Conservation (phyloP, 2,113 vertebrate species). For the Girardinichthys multiradiatus region DNA sequence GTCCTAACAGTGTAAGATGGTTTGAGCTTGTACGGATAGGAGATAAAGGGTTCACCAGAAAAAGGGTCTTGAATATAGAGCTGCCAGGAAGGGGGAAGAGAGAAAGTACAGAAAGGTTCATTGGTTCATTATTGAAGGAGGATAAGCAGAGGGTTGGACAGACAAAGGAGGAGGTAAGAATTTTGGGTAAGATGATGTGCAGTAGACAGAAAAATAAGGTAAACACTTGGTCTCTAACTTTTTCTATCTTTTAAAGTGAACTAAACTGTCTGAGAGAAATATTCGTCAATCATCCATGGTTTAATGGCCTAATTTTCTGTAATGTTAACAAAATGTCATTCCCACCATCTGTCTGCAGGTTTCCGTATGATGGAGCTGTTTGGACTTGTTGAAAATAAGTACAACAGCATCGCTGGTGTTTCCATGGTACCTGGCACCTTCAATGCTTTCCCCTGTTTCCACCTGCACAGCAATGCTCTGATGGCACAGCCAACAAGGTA, state of each 20-base stretch:
- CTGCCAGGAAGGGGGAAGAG: neutral
- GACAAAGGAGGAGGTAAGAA: neutral
- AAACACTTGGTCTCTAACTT: neutral
- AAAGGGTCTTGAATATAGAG: neutral
- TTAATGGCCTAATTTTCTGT: neutral
- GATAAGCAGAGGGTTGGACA: neutral
- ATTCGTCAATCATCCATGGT: neutral
- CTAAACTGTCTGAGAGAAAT: neutral
- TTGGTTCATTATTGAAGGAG: neutral
- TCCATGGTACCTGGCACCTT: constrained; percentile 97
- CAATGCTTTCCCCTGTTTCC: constrained; percentile 91
- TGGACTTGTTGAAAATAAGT: constrained; percentile 90
- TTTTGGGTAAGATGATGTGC: neutral
- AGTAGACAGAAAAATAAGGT: too few relatives aligned
- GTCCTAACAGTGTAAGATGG: too few relatives aligned
- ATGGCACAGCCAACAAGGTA: constrained; percentile 95
- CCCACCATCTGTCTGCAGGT: constrained; percentile 72
- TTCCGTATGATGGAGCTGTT: constrained; percentile 99
- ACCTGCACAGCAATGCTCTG: constrained; percentile 87
- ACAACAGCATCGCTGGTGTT: constrained; percentile 87
- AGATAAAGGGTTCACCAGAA: too few relatives aligned
- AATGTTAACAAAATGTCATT: neutral
- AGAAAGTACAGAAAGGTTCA: neutral
- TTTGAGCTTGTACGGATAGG: neutral
- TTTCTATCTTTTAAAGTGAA: neutral